Conservation (phyloP, 2,888 invertebrate genomes). For the Autographa pulchrina region DNA sequence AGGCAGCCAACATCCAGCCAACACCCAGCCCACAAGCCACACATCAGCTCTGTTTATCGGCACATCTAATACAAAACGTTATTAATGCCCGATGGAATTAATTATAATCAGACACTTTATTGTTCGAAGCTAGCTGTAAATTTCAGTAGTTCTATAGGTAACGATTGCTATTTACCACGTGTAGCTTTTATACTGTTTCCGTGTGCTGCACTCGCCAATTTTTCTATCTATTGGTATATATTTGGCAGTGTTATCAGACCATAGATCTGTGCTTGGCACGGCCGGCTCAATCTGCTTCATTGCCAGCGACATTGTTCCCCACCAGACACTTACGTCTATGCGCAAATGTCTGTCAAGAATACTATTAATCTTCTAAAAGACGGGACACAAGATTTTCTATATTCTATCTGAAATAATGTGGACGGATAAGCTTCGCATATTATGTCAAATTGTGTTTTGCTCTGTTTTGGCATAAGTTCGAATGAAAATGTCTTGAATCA, state of each 20-base stretch:
- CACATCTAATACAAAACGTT: slow-evolving; percentile 15
- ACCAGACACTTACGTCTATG: slow-evolving; percentile 70
- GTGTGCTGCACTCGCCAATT: slow-evolving; percentile 55
- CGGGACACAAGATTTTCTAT: slow-evolving; percentile 52
- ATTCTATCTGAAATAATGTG: slow-evolving; percentile 41
- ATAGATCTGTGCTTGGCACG: slow-evolving; percentile 78
- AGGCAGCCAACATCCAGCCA: slow-evolving; percentile 11
- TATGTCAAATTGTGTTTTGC: slow-evolving; percentile 26
- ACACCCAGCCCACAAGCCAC: background rate
- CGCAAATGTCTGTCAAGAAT: slow-evolving; percentile 80
- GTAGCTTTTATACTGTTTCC: slow-evolving; percentile 46
- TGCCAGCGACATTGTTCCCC: slow-evolving; percentile 68
- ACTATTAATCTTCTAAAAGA: slow-evolving; percentile 79
- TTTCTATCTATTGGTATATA: slow-evolving; percentile 59
- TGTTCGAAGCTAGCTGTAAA: slow-evolving; percentile 28
- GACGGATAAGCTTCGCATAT: slow-evolving; percentile 52
- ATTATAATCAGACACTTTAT: slow-evolving; percentile 33
- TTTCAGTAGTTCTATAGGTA: slow-evolving; percentile 20
- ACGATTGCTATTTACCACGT: slow-evolving; percentile 49
- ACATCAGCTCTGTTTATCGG: slow-evolving; percentile 15
- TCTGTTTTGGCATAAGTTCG: slow-evolving; percentile 39
- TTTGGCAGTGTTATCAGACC: slow-evolving; percentile 72
- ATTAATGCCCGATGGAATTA: slow-evolving; percentile 22
- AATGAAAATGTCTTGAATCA: slow-evolving; percentile 37
- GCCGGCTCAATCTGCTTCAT: slow-evolving; percentile 57